Conservation (phyloP, 2,113 vertebrate genomes). For the Centropus bengalensis region DNA sequence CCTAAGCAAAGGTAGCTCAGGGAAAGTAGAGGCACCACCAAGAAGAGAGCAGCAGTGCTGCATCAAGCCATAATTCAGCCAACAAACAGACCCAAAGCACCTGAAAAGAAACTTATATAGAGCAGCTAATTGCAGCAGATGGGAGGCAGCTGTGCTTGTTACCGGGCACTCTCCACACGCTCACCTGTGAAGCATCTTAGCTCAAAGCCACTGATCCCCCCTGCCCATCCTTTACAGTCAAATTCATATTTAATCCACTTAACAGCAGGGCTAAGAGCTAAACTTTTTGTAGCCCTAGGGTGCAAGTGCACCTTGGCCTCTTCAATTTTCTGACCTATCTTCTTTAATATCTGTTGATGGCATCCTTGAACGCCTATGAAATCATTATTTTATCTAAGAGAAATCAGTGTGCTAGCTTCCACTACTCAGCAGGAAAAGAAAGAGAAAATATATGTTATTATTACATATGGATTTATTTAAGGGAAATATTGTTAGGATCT, state of each 20-base stretch:
- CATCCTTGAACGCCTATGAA: conserved; percentile 56
- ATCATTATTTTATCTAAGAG: conserved; percentile 33
- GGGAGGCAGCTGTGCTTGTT: neutral
- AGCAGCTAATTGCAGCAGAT: neutral
- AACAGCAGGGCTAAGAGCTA: neutral
- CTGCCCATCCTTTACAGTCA: neutral
- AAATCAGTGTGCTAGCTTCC: neutral
- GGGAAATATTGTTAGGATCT: conserved; percentile 53
- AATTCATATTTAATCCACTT: neutral
- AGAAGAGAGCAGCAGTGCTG: neutral
- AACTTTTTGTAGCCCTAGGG: neutral
- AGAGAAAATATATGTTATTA: conserved; percentile 53
- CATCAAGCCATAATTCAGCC: neutral
- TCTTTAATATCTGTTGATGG: conserved; percentile 59
- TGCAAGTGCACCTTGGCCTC: neutral
- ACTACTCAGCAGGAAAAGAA: neutral
- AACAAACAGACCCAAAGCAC: neutral
- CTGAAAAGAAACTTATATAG: neutral
- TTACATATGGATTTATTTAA: conserved; percentile 57
- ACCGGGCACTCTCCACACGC: neutral
- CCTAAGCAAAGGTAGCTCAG: neutral
- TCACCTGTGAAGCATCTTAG: neutral
- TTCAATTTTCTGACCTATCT: conserved; percentile 48
- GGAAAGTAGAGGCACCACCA: fast-evolving
- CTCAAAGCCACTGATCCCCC: neutral